Evolutionary conservation across 2,797 vertebrate species (phyloP).

Genomic region (Allobates femoralis): DNA sequence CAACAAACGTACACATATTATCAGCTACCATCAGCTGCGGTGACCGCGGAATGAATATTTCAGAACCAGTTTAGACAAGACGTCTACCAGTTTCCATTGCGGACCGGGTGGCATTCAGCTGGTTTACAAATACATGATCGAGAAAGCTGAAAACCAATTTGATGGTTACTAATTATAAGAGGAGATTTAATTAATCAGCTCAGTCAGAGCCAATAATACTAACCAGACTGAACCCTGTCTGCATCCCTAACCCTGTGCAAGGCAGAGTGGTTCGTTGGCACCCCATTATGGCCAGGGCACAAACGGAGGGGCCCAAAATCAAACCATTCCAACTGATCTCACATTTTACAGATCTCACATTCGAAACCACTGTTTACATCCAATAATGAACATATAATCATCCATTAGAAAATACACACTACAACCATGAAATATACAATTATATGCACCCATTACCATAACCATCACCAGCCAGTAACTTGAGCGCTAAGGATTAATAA

Average conservation of each 20-base stretch:
- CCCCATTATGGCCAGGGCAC: too few species aligned
- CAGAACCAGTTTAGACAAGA: constrained; percentile 5
- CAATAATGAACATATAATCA: neutral
- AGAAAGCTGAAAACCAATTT: neutral
- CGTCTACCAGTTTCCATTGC: neutral
- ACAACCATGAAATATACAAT: neutral
- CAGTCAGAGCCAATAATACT: too few species aligned
- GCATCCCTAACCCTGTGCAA: too few species aligned
- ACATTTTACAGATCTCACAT: neutral
- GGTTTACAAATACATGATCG: neutral
- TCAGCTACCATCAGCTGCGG: neutral
- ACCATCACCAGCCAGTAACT: neutral
- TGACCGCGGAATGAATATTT: neutral
- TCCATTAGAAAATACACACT: neutral
- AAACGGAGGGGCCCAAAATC: neutral
- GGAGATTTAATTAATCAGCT: too few species aligned
- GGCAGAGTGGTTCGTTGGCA: too few species aligned
- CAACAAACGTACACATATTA: neutral
- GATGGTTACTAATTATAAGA: neutral
- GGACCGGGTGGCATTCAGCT: neutral
- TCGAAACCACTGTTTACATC: neutral
- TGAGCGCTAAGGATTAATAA: neutral
- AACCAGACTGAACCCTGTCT: too few species aligned
- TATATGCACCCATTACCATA: neutral
- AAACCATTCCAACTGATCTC: neutral